These are phyloP conservation scores for Poecilia picta DNA, from an alignment of 2,797 vertebrate genomes.

Conservation along the genomic window DNA sequence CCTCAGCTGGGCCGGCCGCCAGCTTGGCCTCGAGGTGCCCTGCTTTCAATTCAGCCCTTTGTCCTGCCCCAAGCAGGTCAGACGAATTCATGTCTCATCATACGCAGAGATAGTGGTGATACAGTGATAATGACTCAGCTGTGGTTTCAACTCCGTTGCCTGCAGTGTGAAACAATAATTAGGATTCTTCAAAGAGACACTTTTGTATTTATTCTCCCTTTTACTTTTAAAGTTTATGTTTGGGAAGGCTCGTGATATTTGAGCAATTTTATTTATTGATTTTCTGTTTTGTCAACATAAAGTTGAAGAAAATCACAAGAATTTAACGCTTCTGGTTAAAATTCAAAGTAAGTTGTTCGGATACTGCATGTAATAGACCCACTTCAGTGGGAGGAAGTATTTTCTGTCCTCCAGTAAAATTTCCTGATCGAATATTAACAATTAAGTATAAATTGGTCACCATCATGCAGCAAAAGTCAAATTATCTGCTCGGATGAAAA, in stretches of 20 bases:
- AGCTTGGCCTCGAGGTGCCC: conserved; percentile 77
- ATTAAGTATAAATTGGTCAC: neutral
- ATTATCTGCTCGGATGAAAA: neutral
- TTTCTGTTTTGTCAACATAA: neutral
- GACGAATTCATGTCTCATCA: conserved; percentile 80
- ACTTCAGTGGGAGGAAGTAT: neutral
- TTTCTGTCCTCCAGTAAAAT: neutral
- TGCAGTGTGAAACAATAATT: conserved; percentile 32
- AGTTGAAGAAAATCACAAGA: neutral
- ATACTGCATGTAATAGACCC: neutral
- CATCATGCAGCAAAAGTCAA: neutral
- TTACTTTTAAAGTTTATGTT: neutral
- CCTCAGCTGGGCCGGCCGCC: conserved; percentile 75
- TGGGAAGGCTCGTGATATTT: neutral
- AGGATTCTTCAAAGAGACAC: neutral
- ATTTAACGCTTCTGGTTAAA: neutral
- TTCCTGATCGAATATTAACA: neutral
- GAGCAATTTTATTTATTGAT: conserved; percentile 6
- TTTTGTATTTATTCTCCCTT: neutral
- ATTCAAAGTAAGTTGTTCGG: conserved; percentile 11
- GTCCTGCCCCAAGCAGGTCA: conserved; percentile 73
- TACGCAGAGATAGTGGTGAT: conserved; percentile 74
- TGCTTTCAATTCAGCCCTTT: conserved; percentile 80
- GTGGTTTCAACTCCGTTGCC: conserved; percentile 66
- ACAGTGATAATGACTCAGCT: conserved; percentile 77